These are phyloP conservation scores for Microdon myrmicae DNA, from an alignment of 2,888 invertebrate genomes.

Conservation along the genomic window DNA sequence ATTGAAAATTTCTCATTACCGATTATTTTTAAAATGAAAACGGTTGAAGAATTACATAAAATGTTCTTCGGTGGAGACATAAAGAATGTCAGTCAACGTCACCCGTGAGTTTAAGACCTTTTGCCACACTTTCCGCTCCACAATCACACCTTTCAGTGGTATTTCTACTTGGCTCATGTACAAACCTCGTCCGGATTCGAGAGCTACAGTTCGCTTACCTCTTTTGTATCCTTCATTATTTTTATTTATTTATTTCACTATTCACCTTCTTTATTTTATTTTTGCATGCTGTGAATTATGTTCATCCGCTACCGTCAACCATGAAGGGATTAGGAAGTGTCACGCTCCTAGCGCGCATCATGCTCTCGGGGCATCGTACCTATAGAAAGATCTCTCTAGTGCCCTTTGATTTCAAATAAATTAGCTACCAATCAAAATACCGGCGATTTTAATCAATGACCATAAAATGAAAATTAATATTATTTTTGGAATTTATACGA, in stretches of 20 bases:
- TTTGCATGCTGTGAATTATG: too few species aligned
- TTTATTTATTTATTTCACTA: too few species aligned
- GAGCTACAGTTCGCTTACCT: too few species aligned
- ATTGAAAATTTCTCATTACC: conserved; percentile 4
- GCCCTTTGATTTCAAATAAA: conserved; percentile 43
- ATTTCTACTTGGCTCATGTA: too few species aligned
- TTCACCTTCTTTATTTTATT: too few species aligned
- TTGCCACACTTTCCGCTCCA: conserved; percentile 12
- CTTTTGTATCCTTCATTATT: too few species aligned
- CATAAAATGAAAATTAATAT: conserved; percentile 55
- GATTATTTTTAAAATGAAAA: conserved; percentile 17
- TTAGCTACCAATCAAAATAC: conserved; percentile 48
- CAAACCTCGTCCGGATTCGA: too few species aligned
- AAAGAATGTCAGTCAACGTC: conserved; percentile 8
- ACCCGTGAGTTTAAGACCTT: conserved; percentile 21
- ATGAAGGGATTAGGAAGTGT: too few species aligned
- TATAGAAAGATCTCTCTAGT: neutral
- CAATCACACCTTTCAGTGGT: too few species aligned
- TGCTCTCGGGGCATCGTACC: neutral
- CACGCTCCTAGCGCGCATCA: conserved; percentile 2
- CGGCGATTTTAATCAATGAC: conserved; percentile 54
- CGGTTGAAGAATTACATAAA: neutral
- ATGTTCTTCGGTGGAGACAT: neutral
- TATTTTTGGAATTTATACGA: conserved; percentile 50
- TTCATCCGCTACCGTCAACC: too few species aligned